These are phyloP conservation scores for Phyllotreta striolata DNA, from an alignment of 2,888 invertebrate genomes.

Conservation along the genomic window DNA sequence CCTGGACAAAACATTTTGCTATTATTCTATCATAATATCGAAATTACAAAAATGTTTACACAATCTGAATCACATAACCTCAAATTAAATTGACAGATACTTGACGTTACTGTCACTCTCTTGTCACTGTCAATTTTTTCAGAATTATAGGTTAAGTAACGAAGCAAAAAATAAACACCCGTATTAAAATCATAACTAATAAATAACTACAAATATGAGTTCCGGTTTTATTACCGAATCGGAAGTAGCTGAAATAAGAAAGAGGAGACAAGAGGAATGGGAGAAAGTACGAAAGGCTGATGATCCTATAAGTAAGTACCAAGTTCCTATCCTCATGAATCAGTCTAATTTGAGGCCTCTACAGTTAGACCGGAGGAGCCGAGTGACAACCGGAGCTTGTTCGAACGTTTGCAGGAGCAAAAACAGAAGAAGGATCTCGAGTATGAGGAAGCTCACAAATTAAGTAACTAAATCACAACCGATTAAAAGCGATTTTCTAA, in stretches of 20 bases:
- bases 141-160: too few species aligned
- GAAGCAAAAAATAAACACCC: too few species aligned
- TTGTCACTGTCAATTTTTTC: too few species aligned
- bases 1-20: constrained; percentile 73
- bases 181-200: too few species aligned
- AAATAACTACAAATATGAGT: constrained; percentile 69
- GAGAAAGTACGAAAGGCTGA: constrained; percentile 91
- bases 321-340: constrained; percentile 27
- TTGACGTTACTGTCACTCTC: too few species aligned
- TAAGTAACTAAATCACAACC: constrained; percentile 72
- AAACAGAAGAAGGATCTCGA: constrained; percentile 90
- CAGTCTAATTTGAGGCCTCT: constrained; percentile 1
- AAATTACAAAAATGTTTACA: background rate
- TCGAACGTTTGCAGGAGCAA: constrained; percentile 91
- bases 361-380: constrained; percentile 88
- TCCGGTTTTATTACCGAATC: constrained; percentile 91
- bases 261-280: constrained; percentile 94
- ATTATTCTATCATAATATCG: background rate
- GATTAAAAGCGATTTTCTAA: background rate
- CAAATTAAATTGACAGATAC: background rate
- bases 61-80: constrained; percentile 1
- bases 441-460: constrained; percentile 92
- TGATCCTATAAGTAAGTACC: constrained; percentile 80
- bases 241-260: constrained; percentile 82
- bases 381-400: constrained; percentile 87